These are phyloP conservation scores for Scylla paramamosain DNA, from an alignment of 1,140 invertebrate genomes.

Conservation along the genomic window DNA sequence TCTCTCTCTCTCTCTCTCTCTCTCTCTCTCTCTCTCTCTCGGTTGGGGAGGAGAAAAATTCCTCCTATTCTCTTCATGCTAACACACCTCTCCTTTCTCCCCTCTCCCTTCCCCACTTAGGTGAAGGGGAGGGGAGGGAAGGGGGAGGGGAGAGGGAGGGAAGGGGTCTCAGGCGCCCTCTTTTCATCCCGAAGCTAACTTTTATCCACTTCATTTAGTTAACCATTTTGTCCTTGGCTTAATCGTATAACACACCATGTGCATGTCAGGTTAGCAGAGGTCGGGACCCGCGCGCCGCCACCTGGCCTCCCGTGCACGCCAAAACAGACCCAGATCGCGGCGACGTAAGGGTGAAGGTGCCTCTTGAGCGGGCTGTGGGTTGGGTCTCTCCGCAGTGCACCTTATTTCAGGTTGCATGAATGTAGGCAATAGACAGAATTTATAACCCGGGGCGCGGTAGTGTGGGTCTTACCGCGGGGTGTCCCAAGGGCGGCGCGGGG, in stretches of 20 bases:
- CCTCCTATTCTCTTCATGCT: not conserved
- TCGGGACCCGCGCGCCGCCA: constrained; percentile 58
- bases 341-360: constrained; percentile 5
- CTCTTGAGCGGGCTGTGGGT: not conserved
- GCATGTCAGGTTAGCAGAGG: constrained; percentile 75
- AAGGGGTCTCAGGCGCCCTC: constrained; percentile 53
- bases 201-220: constrained; percentile 73
- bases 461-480: constrained; percentile 27
- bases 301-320: constrained; percentile 45
- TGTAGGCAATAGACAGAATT: constrained; percentile 69
- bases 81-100: not conserved
- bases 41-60: too few species aligned
- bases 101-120: not conserved
- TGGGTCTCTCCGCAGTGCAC: constrained; percentile 50
- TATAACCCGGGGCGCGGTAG: constrained; percentile 48
- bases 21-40: not conserved
- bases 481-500: constrained; percentile 27
- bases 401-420: constrained; percentile 76
- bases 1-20: constrained; percentile 25
- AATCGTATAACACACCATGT: constrained; percentile 76
- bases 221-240: constrained; percentile 76
- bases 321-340: not conserved
- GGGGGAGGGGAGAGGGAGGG: not conserved
- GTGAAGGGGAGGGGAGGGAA: not conserved
- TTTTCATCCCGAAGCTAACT: constrained; percentile 73